Conservation (phyloP, 2,888 invertebrate genomes). For the Dicycla oo region DNA sequence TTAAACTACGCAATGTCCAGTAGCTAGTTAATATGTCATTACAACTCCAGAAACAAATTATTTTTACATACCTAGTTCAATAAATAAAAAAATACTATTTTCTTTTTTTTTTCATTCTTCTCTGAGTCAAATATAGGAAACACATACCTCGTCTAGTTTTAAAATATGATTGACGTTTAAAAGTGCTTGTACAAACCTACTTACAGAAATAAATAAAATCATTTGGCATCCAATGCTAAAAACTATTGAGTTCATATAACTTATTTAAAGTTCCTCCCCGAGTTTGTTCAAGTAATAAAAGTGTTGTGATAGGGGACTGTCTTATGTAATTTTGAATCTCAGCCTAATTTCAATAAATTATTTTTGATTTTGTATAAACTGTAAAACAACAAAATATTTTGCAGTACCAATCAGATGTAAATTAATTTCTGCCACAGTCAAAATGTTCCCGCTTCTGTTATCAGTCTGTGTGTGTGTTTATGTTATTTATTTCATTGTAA, state of each 20-base stretch:
- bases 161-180: no score
- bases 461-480: conserved; percentile 28
- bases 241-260: neutral
- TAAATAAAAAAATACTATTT: neutral
- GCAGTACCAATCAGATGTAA: neutral
- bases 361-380: neutral
- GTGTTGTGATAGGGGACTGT: neutral
- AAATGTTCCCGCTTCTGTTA: conserved; percentile 21
- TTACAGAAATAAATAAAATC: neutral
- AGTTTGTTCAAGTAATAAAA: neutral
- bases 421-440: neutral
- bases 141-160: neutral
- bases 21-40: neutral
- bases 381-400: neutral
- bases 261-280: neutral
- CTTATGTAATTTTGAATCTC: neutral
- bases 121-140: neutral
- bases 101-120: neutral
- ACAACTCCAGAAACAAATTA: neutral
- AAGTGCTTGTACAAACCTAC: no score
- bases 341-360: neutral
- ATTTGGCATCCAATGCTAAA: neutral
- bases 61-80: neutral
- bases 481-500: conserved; percentile 24
- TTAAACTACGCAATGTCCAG: neutral